Evolutionary conservation across 2,797 vertebrate genomes (phyloP), one percentile per base, ranked within the genome.

Genomic region (Rhinatrema bivittatum): DNA sequence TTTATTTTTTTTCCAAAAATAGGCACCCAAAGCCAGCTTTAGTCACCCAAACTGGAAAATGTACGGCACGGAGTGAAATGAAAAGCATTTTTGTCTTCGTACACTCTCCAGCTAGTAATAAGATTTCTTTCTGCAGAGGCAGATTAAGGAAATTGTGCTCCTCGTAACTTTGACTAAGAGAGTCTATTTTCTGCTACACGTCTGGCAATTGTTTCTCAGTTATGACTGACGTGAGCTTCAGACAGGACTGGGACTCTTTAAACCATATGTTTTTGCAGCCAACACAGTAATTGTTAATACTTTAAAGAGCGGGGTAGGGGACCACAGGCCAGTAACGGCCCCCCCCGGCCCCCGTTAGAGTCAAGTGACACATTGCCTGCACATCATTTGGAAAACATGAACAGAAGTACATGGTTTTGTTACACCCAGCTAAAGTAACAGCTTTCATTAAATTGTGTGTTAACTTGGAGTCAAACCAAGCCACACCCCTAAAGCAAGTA

Each of bases 361-460:
- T 87, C 80, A 85, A 86, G 87, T 90, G 87, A 88, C 89, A 90
- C 85, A 72, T 85, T 78, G 83, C 78, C 70, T 74, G 75, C 65
- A 78, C 79, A 81, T 84, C 78, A 66, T 82, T 89, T 79, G 87
- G 87, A 94, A 95, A 96, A 91, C 91, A 88, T 87, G 88, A 90
- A 91, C 78, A 81, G 85, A 84, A 85, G 67, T 78, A 77, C 81
- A 87, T 76, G 67, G 80, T 87, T 75, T 87, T 89, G 88, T 86
- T 91, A 88, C 89, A 87, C 85, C 90, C 91, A 87, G 79, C 84
- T 88, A 84, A 91, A 89, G 86, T 87, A 87, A 82, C 66, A 77
- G 63, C 46, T 50, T 56, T 70, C 63, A 68, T 74, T n/a, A n/a
- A n/a, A n/a, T n/a, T 74, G 73, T 74, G 74, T 73, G 62, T 61